phyloP scores from a whole-genome alignment of 2,797 vertebrate genomes.

The Saxicola maurus region DNA sequence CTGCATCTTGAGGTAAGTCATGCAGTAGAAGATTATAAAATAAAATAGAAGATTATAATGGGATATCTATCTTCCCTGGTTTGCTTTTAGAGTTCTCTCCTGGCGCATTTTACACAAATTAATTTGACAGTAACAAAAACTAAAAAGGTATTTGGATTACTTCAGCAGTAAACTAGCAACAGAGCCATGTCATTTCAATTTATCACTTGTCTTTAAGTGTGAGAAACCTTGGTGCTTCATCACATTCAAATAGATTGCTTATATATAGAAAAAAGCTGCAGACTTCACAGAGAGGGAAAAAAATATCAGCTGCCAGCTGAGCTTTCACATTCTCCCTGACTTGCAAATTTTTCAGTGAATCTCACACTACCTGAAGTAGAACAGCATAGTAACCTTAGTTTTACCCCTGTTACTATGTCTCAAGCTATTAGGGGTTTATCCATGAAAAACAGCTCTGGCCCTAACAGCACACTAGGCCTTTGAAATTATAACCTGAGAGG shows the following conservation, averaged over 20 bases:
- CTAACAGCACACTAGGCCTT: not conserved
- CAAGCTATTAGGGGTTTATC: not conserved
- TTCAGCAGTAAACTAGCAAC: slow-evolving; percentile 24
- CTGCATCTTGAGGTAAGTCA: not conserved
- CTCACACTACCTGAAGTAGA: not conserved
- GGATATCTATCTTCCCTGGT: not conserved
- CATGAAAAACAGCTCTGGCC: not conserved
- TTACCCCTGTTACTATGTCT: not conserved
- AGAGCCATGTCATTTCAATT: slow-evolving; percentile 18
- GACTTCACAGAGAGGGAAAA: not conserved
- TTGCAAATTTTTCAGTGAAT: slow-evolving; percentile 9
- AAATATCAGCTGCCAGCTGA: not conserved
- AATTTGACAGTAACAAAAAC: slow-evolving; percentile 32
- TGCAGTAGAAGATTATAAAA: not conserved
- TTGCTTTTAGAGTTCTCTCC: slow-evolving; percentile 3
- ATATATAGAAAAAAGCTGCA: not conserved
- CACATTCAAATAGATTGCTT: not conserved
- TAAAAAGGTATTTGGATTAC: slow-evolving; percentile 30
- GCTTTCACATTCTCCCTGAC: not conserved
- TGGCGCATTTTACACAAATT: slow-evolving; percentile 25
- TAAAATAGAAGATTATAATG: not conserved
- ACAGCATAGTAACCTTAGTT: not conserved
- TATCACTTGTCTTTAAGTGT: slow-evolving; percentile 30
- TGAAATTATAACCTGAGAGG: not conserved
- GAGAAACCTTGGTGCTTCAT: slow-evolving; percentile 28